Evolutionary conservation across 2,113 vertebrate genomes (phyloP).

Genomic region (Pollachius pollachius): DNA sequence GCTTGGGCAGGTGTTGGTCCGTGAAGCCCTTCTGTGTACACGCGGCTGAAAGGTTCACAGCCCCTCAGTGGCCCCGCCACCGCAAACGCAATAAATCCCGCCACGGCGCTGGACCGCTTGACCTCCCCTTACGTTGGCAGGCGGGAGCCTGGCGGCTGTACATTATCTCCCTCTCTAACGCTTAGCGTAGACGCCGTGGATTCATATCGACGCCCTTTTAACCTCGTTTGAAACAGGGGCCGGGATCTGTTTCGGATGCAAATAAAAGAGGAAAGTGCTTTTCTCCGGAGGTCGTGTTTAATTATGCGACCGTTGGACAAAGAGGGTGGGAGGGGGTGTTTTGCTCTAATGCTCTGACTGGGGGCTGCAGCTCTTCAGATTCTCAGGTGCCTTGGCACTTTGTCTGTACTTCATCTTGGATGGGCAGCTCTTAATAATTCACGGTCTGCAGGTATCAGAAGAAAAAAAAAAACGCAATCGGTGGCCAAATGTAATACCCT

Average conservation of each 20-base stretch:
- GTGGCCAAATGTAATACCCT: slow-evolving; percentile 49
- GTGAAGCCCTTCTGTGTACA: slow-evolving; percentile 61
- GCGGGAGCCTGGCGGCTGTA: slow-evolving; percentile 55
- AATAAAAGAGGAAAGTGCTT: too few species aligned
- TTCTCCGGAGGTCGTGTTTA: too few species aligned
- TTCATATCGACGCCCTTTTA: too few species aligned
- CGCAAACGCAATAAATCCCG: slow-evolving; percentile 61
- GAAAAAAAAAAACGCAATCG: slow-evolving; percentile 56
- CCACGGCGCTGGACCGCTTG: slow-evolving; percentile 59
- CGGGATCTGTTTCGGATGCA: too few species aligned
- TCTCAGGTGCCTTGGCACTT: slow-evolving; percentile 55
- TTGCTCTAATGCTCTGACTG: not conserved
- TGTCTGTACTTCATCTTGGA: slow-evolving; percentile 47
- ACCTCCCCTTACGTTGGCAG: slow-evolving; percentile 45
- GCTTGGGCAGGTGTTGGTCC: slow-evolving; percentile 26
- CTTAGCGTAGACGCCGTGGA: not conserved
- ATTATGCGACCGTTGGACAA: too few species aligned
- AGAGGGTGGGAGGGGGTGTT: too few species aligned
- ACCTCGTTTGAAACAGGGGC: too few species aligned
- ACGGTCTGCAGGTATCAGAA: slow-evolving; percentile 53
- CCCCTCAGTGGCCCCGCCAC: slow-evolving; percentile 64
- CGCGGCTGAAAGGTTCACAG: slow-evolving; percentile 65
- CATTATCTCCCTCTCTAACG: slow-evolving; percentile 43
- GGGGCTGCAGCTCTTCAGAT: slow-evolving; percentile 37
- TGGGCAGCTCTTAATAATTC: slow-evolving; percentile 67